These are phyloP conservation scores for Drosophila siamana DNA, from an alignment of 2,888 invertebrate species.

Conservation along the genomic window DNA sequence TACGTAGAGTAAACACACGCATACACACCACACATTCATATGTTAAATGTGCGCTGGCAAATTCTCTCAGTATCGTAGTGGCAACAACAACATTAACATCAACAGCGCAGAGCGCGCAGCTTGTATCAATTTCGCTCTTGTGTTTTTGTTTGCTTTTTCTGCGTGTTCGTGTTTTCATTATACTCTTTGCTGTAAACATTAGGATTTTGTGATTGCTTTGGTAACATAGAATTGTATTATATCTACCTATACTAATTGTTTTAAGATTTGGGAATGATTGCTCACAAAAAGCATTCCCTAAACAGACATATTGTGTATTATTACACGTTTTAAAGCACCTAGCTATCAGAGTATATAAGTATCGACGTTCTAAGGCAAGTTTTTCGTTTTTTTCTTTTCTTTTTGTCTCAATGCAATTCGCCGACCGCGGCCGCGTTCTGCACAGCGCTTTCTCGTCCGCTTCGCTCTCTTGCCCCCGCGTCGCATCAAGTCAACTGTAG, in stretches of 20 bases:
- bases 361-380: conserved; percentile 11
- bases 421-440: conserved; percentile 67
- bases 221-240: conserved; percentile 1
- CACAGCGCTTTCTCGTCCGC: conserved; percentile 52
- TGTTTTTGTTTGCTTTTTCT: conserved; percentile 77
- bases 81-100: conserved; percentile 46
- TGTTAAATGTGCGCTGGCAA: conserved; percentile 19
- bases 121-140: conserved; percentile 74
- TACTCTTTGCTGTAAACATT: conserved; percentile 20
- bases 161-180: conserved; percentile 71
- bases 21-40: neutral
- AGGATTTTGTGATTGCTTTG: neutral
- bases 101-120: conserved; percentile 43
- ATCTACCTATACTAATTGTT: neutral
- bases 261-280: neutral
- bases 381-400: conserved; percentile 51
- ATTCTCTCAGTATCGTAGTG: conserved; percentile 65
- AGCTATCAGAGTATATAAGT: conserved; percentile 29
- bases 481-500: conserved; percentile 37
- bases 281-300: neutral
- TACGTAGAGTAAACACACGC: neutral
- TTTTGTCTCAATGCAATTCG: conserved; percentile 75
- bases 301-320: neutral
- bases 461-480: conserved; percentile 38
- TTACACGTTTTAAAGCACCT: neutral